Percentiles rank a stretch among this genome's conserved stretches.
Conservation (phyloP, 2,888 invertebrate species). For the Pinctada fucata region DNA sequence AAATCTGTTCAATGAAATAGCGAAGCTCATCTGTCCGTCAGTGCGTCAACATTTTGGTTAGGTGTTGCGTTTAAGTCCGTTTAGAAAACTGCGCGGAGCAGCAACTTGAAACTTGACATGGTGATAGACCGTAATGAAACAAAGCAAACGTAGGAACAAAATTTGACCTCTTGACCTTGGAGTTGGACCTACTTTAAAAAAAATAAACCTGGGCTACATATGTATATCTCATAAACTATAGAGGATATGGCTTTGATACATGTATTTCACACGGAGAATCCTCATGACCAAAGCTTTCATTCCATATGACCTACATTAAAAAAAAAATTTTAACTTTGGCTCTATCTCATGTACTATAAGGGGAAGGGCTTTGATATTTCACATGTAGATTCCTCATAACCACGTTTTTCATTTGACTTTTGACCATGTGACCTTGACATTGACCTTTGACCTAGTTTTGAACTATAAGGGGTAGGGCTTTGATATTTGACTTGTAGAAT, state of each 20-base stretch:
- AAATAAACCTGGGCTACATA: not conserved
- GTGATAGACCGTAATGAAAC: too few relatives aligned
- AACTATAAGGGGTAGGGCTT: too few relatives aligned
- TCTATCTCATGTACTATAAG: too few relatives aligned
- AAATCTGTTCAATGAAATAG: not conserved
- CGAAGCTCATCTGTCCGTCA: not conserved
- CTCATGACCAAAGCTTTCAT: not conserved
- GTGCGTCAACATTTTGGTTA: not conserved
- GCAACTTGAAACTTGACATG: not conserved
- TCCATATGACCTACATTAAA: not conserved
- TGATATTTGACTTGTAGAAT: too few relatives aligned
- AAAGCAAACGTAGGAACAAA: too few relatives aligned
- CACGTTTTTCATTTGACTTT: too few relatives aligned
- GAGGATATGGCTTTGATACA: not conserved
- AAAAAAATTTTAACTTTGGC: too few relatives aligned
- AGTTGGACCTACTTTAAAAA: not conserved
- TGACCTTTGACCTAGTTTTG: too few relatives aligned
- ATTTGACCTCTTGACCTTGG: slow-evolving; percentile 1
- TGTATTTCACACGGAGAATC: not conserved
- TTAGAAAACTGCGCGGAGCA: not conserved
- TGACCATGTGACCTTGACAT: too few relatives aligned
- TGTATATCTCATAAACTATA: not conserved
- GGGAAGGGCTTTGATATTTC: too few relatives aligned
- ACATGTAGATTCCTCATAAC: too few relatives aligned
- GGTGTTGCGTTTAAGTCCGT: not conserved